These are phyloP conservation scores for Apus apus DNA, from an alignment of 2,113 vertebrate genomes.

Conservation along the genomic window DNA sequence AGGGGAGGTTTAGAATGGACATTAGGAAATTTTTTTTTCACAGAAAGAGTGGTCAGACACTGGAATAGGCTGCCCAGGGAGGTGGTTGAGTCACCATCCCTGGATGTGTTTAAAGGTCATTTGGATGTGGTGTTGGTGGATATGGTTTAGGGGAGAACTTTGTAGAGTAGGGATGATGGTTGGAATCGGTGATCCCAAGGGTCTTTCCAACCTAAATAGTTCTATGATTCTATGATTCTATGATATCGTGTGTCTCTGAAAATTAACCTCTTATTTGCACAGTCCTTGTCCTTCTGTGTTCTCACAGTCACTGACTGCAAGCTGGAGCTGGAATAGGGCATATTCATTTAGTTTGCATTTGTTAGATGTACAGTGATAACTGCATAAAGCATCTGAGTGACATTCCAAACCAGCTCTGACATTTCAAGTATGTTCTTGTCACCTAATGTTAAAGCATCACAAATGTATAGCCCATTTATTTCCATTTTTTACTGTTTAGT, in stretches of 20 bases:
- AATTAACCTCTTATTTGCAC: neutral
- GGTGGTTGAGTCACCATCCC: no score
- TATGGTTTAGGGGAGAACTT: no score
- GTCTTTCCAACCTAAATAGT: no score
- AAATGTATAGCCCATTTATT: neutral
- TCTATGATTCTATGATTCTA: no score
- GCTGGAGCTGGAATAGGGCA: neutral
- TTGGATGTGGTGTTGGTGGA: no score
- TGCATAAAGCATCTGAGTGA: constrained; percentile 19
- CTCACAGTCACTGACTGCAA: neutral
- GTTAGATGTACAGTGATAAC: constrained; percentile 10
- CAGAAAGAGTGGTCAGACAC: no score
- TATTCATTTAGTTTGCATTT: neutral
- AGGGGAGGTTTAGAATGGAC: no score
- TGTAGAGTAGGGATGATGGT: no score
- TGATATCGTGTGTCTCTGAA: neutral
- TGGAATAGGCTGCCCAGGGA: no score
- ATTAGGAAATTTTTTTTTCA: no score
- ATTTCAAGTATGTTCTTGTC: constrained; percentile 44
- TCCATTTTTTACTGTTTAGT: neutral
- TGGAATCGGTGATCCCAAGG: no score
- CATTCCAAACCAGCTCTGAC: constrained; percentile 32
- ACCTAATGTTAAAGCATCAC: neutral
- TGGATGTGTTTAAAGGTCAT: no score
- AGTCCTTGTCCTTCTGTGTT: neutral